These are phyloP conservation scores for Dichetophora obliterata DNA, from an alignment of 2,888 invertebrate genomes.

Conservation along the genomic window DNA sequence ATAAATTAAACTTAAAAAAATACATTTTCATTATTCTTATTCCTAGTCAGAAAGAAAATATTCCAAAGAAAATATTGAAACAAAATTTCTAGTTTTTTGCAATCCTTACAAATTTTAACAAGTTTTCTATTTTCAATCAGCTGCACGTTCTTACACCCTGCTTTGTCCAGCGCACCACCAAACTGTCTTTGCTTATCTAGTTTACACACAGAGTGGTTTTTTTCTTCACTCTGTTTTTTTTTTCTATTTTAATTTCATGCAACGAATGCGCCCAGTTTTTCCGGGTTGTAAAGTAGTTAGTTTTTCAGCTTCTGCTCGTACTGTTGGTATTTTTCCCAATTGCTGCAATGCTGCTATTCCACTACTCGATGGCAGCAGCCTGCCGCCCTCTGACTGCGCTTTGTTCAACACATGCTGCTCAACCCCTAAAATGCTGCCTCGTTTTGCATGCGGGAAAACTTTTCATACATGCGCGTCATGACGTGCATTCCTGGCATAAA, in stretches of 20 bases:
- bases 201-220: background rate
- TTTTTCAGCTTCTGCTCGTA: background rate
- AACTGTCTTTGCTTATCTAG: background rate
- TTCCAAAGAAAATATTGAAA: background rate
- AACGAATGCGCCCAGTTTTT: conserved; percentile 24
- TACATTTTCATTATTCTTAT: conserved; percentile 23
- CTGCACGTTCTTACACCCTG: background rate
- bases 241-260: conserved; percentile 12
- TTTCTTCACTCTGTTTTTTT: background rate
- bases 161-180: background rate
- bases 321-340: conserved; percentile 3
- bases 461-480: conserved; percentile 33
- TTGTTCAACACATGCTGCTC: background rate
- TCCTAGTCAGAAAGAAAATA: background rate
- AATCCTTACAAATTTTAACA: conserved; percentile 2
- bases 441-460: conserved; percentile 32
- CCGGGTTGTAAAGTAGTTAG: conserved; percentile 1
- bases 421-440: conserved; percentile 9
- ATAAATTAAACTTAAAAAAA: background rate
- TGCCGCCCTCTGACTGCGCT: background rate
- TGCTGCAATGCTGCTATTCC: background rate
- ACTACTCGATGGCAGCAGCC: background rate
- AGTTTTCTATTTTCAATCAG: background rate
- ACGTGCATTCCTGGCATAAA: conserved; percentile 6
- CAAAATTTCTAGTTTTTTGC: background rate